Evolutionary conservation across 92 coral and sea anemone genomes (phyloP).

Genomic region (Meandrina meandrites): DNA sequence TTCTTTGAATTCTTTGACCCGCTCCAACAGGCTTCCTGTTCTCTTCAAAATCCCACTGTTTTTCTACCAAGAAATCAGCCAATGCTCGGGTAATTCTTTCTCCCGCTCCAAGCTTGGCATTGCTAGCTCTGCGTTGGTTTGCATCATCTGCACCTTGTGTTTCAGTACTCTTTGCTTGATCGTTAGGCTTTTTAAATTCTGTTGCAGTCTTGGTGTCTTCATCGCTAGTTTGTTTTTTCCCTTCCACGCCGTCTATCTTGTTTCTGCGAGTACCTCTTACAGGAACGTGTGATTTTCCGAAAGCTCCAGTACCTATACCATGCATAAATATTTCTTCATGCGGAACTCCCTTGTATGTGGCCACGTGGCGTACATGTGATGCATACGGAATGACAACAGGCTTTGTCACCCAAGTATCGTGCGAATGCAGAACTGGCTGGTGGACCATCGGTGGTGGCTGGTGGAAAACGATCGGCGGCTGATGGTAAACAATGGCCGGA

Average conservation of each 20-base stretch:
- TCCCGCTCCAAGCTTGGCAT: conserved; percentile 50
- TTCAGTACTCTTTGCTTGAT: conserved; percentile 28
- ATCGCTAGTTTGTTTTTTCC: background rate
- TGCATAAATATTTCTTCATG: conserved; percentile 81
- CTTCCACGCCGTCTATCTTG: conserved; percentile 39
- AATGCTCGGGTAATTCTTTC: conserved; percentile 51
- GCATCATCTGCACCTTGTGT: conserved; percentile 17
- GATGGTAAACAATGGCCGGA: conserved; percentile 99
- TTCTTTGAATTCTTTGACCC: conserved; percentile 47
- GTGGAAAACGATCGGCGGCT: conserved; percentile 94
- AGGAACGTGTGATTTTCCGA: conserved; percentile 80
- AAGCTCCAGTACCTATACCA: conserved; percentile 78
- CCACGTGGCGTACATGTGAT: conserved; percentile 67
- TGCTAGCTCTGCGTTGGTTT: conserved; percentile 13
- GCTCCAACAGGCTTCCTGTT: conserved; percentile 45
- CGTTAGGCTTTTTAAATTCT: background rate
- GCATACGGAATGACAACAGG: conserved; percentile 75
- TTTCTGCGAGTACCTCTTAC: conserved; percentile 52
- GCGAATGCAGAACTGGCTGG: conserved; percentile 89
- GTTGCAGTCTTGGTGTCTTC: background rate
- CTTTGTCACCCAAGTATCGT: conserved; percentile 88
- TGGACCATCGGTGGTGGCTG: conserved; percentile 97
- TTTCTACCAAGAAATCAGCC: background rate
- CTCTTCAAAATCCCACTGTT: background rate
- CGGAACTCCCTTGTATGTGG: conserved; percentile 90